phyloP scores from a whole-genome alignment of 1,140 invertebrate species.

The Cydia strobilella region DNA sequence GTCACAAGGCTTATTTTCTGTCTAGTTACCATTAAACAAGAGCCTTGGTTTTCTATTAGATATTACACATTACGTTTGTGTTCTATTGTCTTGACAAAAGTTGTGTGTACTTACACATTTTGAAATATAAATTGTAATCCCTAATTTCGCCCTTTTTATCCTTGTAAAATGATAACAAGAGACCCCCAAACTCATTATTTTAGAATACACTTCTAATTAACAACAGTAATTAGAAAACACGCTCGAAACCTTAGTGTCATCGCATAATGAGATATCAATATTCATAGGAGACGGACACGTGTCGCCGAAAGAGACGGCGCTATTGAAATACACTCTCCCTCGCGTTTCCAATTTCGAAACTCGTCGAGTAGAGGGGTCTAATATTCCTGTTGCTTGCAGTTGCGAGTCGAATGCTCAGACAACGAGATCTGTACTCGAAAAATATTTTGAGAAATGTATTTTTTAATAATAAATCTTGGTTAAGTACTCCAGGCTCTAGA shows the following conservation, averaged over 20 bases:
- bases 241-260: constrained; percentile 14
- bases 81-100: neutral
- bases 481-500: too few species aligned
- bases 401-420: neutral
- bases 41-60: too few species aligned
- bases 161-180: neutral
- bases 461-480: too few species aligned
- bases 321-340: constrained; percentile 14
- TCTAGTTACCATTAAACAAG: too few species aligned
- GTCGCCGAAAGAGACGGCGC: constrained; percentile 15
- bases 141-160: neutral
- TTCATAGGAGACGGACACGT: constrained; percentile 37
- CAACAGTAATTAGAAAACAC: constrained; percentile 22
- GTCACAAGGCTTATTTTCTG: too few species aligned
- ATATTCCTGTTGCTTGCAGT: neutral
- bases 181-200: constrained; percentile 7
- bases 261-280: constrained; percentile 36
- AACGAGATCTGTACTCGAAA: too few species aligned
- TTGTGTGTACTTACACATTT: neutral
- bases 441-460: too few species aligned
- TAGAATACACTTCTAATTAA: constrained; percentile 1
- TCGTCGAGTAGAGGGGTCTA: constrained; percentile 21
- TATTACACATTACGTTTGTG: neutral
- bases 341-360: constrained; percentile 34
- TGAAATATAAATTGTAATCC: neutral